Conservation (phyloP, 2,797 vertebrate species). For the Alfaro cultratus region DNA sequence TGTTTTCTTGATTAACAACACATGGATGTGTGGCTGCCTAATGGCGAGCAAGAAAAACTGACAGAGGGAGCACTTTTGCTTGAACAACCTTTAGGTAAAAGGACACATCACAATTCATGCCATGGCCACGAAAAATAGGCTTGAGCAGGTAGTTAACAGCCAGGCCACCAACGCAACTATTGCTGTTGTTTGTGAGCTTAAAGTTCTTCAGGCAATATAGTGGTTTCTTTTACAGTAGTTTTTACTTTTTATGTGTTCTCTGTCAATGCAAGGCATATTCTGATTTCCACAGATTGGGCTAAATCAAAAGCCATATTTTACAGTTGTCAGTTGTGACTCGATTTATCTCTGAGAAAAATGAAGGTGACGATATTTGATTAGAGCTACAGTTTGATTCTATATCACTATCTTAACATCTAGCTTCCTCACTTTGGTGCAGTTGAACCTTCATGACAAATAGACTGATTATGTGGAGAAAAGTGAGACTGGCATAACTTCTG, state of each 20-base stretch:
- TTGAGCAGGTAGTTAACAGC: neutral
- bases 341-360: neutral
- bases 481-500: neutral
- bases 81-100: neutral
- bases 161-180: neutral
- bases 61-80: neutral
- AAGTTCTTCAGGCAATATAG: neutral
- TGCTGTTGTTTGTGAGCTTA: neutral
- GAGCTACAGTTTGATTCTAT: neutral
- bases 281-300: neutral
- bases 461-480: neutral
- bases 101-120: neutral
- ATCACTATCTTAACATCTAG: neutral
- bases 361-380: neutral
- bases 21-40: neutral
- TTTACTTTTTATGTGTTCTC: neutral
- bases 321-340: neutral
- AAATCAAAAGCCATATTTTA: neutral
- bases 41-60: neutral
- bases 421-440: neutral
- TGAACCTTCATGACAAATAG: neutral
- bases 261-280: neutral
- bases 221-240: neutral
- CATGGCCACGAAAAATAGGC: neutral
- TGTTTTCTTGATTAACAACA: neutral